These are phyloP conservation scores for Mastomys coucha DNA, from an alignment of 2,113 vertebrate genomes.

Conservation along the genomic window DNA sequence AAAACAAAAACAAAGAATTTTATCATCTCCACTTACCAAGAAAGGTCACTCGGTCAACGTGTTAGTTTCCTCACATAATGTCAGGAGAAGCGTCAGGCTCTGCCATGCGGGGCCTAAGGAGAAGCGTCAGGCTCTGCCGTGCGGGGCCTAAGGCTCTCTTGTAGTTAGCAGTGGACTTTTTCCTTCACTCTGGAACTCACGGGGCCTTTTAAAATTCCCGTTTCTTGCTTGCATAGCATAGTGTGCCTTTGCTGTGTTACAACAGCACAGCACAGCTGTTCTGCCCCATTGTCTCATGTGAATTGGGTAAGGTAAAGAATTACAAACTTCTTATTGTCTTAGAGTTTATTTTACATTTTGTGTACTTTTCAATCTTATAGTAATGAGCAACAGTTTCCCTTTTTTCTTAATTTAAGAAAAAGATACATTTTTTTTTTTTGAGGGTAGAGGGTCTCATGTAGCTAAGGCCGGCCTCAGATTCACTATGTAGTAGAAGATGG, in stretches of 20 bases:
- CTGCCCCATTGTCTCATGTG: slow-evolving; percentile 26
- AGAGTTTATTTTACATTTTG: slow-evolving; percentile 40
- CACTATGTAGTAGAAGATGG: background rate
- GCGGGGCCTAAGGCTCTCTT: background rate
- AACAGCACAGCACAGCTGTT: background rate
- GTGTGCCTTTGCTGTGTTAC: background rate
- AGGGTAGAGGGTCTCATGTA: background rate
- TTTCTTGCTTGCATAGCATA: background rate
- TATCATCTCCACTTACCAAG: background rate
- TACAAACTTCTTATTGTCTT: slow-evolving; percentile 12
- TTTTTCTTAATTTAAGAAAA: background rate
- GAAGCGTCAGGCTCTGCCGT: background rate
- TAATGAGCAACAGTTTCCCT: background rate
- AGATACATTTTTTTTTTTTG: background rate
- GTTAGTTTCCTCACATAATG: background rate
- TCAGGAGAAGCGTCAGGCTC: too few species aligned
- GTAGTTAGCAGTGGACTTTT: slow-evolving; percentile 19
- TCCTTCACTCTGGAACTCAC: background rate
- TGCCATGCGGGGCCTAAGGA: too few species aligned
- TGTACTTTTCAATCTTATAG: background rate
- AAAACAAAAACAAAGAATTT: too few species aligned
- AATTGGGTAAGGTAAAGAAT: background rate
- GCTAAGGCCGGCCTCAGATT: background rate
- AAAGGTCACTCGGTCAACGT: slow-evolving; percentile 34
- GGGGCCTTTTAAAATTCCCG: background rate